phyloP scores from a whole-genome alignment of 2,113 vertebrate species.

The Cynopterus brachyotis region DNA sequence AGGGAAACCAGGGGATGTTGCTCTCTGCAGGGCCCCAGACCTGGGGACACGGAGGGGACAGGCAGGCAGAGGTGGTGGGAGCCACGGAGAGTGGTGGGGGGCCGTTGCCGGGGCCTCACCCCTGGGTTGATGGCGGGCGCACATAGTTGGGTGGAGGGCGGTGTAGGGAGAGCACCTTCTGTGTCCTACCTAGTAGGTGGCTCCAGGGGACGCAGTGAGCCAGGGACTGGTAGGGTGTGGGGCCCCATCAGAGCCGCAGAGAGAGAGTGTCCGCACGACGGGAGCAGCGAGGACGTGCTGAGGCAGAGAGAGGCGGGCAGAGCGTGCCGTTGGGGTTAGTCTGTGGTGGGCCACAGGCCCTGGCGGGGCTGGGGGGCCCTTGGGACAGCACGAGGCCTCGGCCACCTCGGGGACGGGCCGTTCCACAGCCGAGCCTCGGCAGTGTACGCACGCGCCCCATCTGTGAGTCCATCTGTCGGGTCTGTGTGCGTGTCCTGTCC shows the following conservation, averaged over 20 bases:
- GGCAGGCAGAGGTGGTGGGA: not conserved
- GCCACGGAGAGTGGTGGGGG: not conserved
- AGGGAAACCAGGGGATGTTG: not conserved
- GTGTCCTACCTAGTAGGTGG: fast-evolving
- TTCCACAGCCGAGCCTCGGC: conserved; percentile 43
- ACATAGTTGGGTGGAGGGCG: not conserved
- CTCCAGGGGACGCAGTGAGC: not conserved
- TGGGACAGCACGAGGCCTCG: not conserved
- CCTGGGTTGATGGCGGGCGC: fast-evolving
- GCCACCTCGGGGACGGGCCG: not conserved
- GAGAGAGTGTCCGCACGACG: not conserved
- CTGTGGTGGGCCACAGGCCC: not conserved
- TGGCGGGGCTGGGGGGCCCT: not conserved
- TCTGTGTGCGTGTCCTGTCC: not conserved
- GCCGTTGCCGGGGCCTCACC: not conserved
- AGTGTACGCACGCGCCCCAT: conserved; percentile 37
- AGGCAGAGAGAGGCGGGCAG: not conserved
- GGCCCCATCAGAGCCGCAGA: not conserved
- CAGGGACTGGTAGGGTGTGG: not conserved
- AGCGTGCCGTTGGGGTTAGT: not conserved
- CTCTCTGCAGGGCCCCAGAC: not conserved
- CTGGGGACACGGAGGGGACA: no score
- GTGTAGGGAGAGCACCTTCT: not conserved
- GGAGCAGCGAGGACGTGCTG: fast-evolving
- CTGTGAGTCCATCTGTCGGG: conserved; percentile 63